Evolutionary conservation across 2,888 invertebrate species (phyloP), one percentile per base, ranked within the genome.

Genomic region (Callosobruchus maculatus): DNA sequence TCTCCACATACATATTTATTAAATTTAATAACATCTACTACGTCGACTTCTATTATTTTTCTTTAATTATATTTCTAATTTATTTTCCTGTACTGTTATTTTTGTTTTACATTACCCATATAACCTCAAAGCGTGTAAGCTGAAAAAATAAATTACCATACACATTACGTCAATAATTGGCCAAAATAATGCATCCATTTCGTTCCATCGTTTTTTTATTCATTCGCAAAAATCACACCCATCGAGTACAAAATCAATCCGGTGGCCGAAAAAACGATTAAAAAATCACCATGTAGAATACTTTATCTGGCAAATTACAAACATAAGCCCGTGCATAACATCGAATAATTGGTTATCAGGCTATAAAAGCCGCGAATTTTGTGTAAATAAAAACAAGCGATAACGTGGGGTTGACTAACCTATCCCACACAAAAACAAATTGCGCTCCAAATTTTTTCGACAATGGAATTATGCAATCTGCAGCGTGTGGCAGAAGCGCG

Each of bases 391-490:
- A 71, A 71, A 71, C 22, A 21, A 21, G 22, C 21, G 77, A 79
- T 77, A 78, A 77, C 73, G 49, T 13, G 49, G 13, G 3, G 76
- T 80, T 77, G 78, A 81, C 81, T 81, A 80, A 81, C 81, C 81
- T 81, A 81, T 80, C 80, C 78, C 79, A 81, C 77, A 71, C 74
- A 71, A 76, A 78, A 78, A 77, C 75, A 77, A 74, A 76, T 78
- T 78, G 75, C 80, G 80, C 21, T 68, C 68, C 21, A 13, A 49
- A 49, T 49, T 49, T 49, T 49, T 49, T 49, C 49, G 49, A 49
- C 49, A 49, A 49, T 49, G 49, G 49, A 49, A 49, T 49, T 49
- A 49, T 49, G 49, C 49, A 49, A 49, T 49, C 49, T 26, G 26
- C 26, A 26, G 26, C 13, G 49, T 30, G 30, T 30, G 30, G 4